These are phyloP conservation scores for Campylomormyrus numenius DNA, from an alignment of 2,113 vertebrate genomes.

Conservation along the genomic window DNA sequence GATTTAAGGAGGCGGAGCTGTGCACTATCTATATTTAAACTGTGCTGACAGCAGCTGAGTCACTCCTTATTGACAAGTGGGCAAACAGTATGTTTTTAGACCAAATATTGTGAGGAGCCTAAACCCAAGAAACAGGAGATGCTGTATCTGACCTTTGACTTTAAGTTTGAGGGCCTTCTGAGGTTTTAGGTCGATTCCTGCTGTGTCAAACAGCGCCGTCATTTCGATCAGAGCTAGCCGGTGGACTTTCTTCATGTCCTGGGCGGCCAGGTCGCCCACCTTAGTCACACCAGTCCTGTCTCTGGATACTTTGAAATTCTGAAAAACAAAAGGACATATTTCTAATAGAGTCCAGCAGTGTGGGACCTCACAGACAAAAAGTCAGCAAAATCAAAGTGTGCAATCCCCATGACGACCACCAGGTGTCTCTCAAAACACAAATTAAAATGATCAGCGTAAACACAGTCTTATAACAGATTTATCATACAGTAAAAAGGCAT, in stretches of 20 bases:
- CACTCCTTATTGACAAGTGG: neutral
- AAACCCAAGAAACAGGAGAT: neutral
- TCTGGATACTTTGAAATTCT: slow-evolving; percentile 80
- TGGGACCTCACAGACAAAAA: neutral
- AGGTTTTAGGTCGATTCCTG: slow-evolving; percentile 78
- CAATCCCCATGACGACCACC: neutral
- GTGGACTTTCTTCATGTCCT: slow-evolving; percentile 92
- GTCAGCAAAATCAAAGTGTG: neutral
- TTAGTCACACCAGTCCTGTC: slow-evolving; percentile 91
- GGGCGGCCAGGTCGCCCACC: slow-evolving; percentile 80
- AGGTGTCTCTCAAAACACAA: slow-evolving; percentile 14
- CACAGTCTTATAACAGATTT: neutral
- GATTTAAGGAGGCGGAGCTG: neutral
- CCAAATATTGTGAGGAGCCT: neutral
- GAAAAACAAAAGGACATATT: slow-evolving; percentile 17
- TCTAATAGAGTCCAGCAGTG: neutral
- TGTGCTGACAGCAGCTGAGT: neutral
- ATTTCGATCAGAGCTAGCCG: slow-evolving; percentile 82
- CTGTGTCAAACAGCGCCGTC: slow-evolving; percentile 81
- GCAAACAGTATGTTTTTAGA: neutral
- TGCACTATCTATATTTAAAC: neutral
- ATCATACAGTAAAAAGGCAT: neutral
- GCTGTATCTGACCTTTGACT: slow-evolving; percentile 71
- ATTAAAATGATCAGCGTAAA: neutral
- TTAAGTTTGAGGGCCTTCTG: slow-evolving; percentile 84